Evolutionary conservation across 2,113 vertebrate genomes (phyloP).

Genomic region (Misgurnus anguillicaudatus): DNA sequence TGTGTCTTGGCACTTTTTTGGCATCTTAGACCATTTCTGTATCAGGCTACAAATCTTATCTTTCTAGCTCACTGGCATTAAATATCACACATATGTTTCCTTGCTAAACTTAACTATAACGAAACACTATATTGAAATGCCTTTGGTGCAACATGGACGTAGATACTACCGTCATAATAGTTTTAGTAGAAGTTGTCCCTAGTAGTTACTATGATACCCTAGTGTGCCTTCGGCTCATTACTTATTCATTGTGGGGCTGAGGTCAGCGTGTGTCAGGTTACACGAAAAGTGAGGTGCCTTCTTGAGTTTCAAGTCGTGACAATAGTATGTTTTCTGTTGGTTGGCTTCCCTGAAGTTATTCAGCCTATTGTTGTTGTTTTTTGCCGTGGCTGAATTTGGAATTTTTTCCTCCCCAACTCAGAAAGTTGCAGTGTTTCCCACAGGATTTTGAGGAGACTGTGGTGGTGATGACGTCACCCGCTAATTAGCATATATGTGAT

Average conservation of each 20-base stretch:
- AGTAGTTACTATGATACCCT: not conserved
- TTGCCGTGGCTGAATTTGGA: not conserved
- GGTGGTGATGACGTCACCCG: too few relatives aligned
- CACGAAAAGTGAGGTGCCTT: constrained; percentile 53
- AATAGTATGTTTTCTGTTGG: not conserved
- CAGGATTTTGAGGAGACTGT: too few relatives aligned
- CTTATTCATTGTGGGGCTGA: constrained; percentile 42
- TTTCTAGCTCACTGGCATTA: not conserved
- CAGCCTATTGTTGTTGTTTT: not conserved
- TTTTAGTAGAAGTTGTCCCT: not conserved
- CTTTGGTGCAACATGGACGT: too few relatives aligned
- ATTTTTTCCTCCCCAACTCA: not conserved
- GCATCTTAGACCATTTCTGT: not conserved
- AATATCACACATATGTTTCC: not conserved
- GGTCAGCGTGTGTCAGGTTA: constrained; percentile 26
- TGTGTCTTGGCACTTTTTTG: not conserved
- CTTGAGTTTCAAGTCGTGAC: constrained; percentile 16
- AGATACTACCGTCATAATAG: not conserved
- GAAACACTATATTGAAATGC: too few relatives aligned
- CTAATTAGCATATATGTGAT: too few relatives aligned
- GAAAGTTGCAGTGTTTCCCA: too few relatives aligned
- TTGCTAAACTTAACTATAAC: too few relatives aligned
- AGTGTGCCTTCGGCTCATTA: constrained; percentile 2
- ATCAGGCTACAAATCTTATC: not conserved
- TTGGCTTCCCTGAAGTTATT: not conserved